Conservation (phyloP, 2,113 vertebrate species). For the Taurulus bubalis region DNA sequence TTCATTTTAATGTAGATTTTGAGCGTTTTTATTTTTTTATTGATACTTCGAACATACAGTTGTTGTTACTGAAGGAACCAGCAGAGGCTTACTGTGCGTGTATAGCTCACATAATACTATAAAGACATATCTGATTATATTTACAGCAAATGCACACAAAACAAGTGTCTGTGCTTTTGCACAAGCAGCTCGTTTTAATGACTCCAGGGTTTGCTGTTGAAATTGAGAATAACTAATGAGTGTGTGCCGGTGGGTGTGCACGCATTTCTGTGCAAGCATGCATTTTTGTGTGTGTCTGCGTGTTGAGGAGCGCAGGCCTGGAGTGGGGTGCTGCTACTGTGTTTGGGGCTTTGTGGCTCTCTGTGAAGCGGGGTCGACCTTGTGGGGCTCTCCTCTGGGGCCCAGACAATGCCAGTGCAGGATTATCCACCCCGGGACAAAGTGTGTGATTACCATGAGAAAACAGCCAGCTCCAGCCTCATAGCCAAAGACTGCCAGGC, state of each 20-base stretch:
- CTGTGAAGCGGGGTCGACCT: constrained; percentile 82
- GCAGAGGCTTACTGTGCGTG: background rate
- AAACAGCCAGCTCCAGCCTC: constrained; percentile 81
- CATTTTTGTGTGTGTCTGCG: constrained; percentile 50
- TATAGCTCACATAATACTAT: background rate
- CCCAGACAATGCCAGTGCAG: constrained; percentile 83
- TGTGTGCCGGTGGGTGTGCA: constrained; percentile 42
- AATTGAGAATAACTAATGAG: constrained; percentile 79
- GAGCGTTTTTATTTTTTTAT: background rate
- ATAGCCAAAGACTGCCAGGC: constrained; percentile 77
- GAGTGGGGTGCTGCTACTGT: constrained; percentile 79
- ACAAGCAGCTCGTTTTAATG: constrained; percentile 59
- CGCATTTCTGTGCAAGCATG: constrained; percentile 61
- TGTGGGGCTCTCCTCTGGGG: constrained; percentile 83
- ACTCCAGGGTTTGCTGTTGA: constrained; percentile 64
- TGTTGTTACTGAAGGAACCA: background rate
- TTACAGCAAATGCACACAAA: background rate
- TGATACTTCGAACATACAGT: background rate
- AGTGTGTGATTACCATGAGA: constrained; percentile 88
- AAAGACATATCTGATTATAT: constrained; percentile 13
- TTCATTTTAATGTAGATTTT: background rate
- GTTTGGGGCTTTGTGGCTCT: constrained; percentile 81
- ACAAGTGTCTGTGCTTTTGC: constrained; percentile 36
- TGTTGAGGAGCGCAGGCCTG: constrained; percentile 69
- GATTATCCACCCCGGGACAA: constrained; percentile 86